phyloP scores from a whole-genome alignment of 2,113 vertebrate genomes.

The Cynocephalus volans region DNA sequence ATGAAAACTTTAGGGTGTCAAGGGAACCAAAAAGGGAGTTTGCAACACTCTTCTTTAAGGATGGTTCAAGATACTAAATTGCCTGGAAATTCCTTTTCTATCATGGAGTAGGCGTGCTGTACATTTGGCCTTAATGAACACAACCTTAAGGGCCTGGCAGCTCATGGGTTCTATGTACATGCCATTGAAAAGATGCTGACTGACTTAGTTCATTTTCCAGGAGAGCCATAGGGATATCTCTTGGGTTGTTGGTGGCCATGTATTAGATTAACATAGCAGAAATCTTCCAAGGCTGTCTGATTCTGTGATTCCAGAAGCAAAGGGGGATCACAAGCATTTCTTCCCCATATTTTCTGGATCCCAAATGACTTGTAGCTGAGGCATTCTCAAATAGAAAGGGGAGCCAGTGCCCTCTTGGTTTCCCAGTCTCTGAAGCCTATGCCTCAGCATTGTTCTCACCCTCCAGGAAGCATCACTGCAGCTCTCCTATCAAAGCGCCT shows the following conservation, averaged over 20 bases:
- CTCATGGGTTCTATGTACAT: background rate
- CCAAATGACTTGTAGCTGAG: background rate
- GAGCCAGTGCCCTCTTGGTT: background rate
- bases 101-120: background rate
- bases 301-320: constrained; percentile 1
- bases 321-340: background rate
- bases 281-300: background rate
- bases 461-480: background rate
- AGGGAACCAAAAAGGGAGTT: background rate
- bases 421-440: no score
- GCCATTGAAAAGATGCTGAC: background rate
- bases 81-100: constrained; percentile 1
- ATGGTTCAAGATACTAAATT: constrained; percentile 25
- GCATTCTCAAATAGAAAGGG: background rate
- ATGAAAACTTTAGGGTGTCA: background rate
- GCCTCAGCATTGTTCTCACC: background rate
- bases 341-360: background rate
- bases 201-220: background rate
- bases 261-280: background rate
- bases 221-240: background rate
- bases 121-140: background rate
- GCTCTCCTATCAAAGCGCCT: background rate
- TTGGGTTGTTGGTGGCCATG: background rate
- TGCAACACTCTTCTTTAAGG: constrained; percentile 58
- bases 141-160: no score